phyloP scores from a whole-genome alignment of 2,888 invertebrate genomes.

The Chaetogeoica ovagalla region DNA sequence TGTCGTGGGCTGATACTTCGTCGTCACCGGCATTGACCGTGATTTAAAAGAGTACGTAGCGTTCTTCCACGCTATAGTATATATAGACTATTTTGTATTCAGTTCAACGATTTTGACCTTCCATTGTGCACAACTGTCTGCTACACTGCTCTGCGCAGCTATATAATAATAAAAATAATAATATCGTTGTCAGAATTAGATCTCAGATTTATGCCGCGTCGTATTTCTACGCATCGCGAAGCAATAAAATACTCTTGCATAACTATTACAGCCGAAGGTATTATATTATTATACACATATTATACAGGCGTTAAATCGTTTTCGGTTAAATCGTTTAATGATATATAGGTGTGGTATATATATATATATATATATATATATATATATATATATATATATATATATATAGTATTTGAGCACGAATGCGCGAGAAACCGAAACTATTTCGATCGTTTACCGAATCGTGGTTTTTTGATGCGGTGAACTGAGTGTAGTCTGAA shows the following conservation, averaged over 20 bases:
- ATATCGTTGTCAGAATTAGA: neutral
- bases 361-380: neutral
- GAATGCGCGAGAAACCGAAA: too few relatives aligned
- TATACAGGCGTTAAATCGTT: too few relatives aligned
- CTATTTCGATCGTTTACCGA: too few relatives aligned
- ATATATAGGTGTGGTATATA: too few relatives aligned
- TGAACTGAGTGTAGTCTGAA: too few relatives aligned
- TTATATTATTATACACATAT: too few relatives aligned
- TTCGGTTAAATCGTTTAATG: too few relatives aligned
- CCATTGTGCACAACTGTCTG: slow-evolving; percentile 6
- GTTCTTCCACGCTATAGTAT: neutral
- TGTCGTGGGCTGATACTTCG: neutral
- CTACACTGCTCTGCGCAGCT: neutral
- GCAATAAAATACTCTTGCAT: slow-evolving; percentile 48
- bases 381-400: neutral
- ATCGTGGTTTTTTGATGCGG: too few relatives aligned
- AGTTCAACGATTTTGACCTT: slow-evolving; percentile 48
- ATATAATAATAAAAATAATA: neutral
- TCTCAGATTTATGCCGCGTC: neutral
- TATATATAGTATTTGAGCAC: neutral
- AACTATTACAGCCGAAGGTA: neutral
- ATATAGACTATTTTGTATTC: neutral
- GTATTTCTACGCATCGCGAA: slow-evolving; percentile 31
- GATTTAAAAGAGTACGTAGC: slow-evolving; percentile 1
- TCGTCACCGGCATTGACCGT: slow-evolving; percentile 42